Evolutionary conservation across 2,113 vertebrate species (phyloP), one percentile per base, ranked within the genome.

Genomic region (Equus przewalskii): DNA sequence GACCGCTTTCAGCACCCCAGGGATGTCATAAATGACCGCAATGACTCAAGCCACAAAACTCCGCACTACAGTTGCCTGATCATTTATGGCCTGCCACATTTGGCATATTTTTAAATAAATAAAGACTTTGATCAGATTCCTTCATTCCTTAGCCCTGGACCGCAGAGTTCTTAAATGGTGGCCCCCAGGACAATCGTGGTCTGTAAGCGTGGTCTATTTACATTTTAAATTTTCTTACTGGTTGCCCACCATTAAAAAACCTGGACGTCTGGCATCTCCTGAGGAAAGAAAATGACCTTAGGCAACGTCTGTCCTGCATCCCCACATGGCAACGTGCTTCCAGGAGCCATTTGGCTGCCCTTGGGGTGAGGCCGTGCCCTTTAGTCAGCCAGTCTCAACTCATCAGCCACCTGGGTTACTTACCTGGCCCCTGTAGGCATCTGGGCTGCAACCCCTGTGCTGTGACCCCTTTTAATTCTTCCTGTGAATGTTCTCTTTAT

Each of bases 331-430:
- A 2, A 28, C n/a, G 65, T 1, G 4, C 9, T 15, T 36, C 49
- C 22, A 46, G 18, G 22, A 62, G 58, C 36, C 0, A 10, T 0
- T 1, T 18, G 5, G 30, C 30, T 28, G 5, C 6, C 15, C 18
- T 33, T 24, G 6, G 3, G 9, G 19, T 33, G 54, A n/a, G 28
- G 8, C 26, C 33, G 0, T 13, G 19, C 41, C 10, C n/a, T 51
- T 10, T n/a, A 7, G 10, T 51, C 4, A 69, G 46, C 51, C 19
- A 0, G 14, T 44, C 24, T 56, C 44, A 76, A 46, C 65, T 36
- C 5, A 6, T 36, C 12, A 8, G 22, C 15, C 76, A 58, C 16
- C 0, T 0, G 1, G 18, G 4, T 14, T 7, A 26, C n/a, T 51
- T 65, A 72, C 26, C 76, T 62, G 76, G 5, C 9, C 62, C 51